These are phyloP conservation scores for Siniperca obscura DNA, from an alignment of 2,797 vertebrate genomes.

Conservation along the genomic window DNA sequence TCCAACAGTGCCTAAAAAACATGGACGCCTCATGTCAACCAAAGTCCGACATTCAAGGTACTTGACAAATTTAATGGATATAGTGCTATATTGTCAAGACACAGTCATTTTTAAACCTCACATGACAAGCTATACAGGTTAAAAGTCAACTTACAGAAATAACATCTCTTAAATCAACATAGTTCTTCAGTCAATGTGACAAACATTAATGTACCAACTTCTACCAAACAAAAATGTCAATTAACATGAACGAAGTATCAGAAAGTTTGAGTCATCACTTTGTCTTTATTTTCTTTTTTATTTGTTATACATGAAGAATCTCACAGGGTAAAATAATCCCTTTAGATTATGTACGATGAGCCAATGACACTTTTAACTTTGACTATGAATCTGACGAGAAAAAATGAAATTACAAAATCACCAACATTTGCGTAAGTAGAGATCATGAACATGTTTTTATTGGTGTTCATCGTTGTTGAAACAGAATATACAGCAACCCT, in stretches of 20 bases:
- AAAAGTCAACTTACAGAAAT: not conserved
- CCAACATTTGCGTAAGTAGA: too few relatives aligned
- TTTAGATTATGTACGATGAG: not conserved
- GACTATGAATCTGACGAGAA: not conserved
- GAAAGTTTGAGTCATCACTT: not conserved
- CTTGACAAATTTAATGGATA: not conserved
- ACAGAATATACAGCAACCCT: too few relatives aligned
- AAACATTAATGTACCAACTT: not conserved
- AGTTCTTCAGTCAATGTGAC: not conserved
- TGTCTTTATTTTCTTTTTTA: not conserved
- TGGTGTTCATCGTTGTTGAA: too few relatives aligned
- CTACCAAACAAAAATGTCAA: not conserved
- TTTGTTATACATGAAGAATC: not conserved
- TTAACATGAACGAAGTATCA: not conserved
- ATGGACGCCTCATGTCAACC: not conserved
- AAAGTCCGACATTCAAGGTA: not conserved
- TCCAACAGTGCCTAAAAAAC: too few relatives aligned
- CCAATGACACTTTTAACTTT: not conserved
- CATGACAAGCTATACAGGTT: not conserved
- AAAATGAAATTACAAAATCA: not conserved
- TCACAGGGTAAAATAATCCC: not conserved
- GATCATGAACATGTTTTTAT: too few relatives aligned
- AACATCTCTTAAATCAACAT: not conserved
- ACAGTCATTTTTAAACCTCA: not conserved
- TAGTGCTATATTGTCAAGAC: not conserved